Evolutionary conservation across 1,140 invertebrate genomes (phyloP).

Genomic region (Temnothorax curvispinosus): DNA sequence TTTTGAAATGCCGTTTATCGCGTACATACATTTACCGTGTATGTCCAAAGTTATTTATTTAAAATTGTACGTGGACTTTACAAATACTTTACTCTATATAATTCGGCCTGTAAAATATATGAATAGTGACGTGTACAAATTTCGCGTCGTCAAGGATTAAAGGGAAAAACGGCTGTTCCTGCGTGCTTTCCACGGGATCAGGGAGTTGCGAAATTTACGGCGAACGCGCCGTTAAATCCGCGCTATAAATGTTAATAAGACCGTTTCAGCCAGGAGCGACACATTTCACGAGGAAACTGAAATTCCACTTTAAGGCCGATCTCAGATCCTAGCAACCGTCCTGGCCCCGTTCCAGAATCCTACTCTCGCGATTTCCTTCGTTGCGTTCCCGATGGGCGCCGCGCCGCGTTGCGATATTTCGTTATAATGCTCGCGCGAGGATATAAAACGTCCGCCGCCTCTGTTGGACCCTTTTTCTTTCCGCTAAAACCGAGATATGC

Average conservation of each 20-base stretch:
- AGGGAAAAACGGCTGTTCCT: not conserved
- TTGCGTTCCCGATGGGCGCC: not conserved
- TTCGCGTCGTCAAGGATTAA: constrained; percentile 11
- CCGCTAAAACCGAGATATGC: not conserved
- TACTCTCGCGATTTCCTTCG: not conserved
- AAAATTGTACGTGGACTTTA: not conserved
- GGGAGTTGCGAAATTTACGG: constrained; percentile 35
- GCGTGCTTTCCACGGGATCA: not conserved
- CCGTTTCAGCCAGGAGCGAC: constrained; percentile 20
- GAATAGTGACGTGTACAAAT: not conserved
- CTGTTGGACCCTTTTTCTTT: not conserved
- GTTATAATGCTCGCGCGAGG: constrained; percentile 10
- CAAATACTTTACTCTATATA: not conserved
- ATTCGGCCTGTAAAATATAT: not conserved
- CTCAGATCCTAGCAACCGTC: not conserved
- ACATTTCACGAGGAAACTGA: constrained; percentile 23
- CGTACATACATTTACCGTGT: not conserved
- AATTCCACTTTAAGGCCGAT: constrained; percentile 51
- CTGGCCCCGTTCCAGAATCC: constrained; percentile 31
- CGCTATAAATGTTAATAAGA: constrained; percentile 55
- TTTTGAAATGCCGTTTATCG: not conserved
- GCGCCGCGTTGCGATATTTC: constrained; percentile 1
- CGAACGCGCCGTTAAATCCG: constrained; percentile 39
- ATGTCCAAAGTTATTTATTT: not conserved
- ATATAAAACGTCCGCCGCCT: not conserved